Evolutionary conservation across 2,113 vertebrate genomes (phyloP).

Genomic region (human): GRCh38 chr2:126969501-126970000

Average conservation of each 20-base stretch:
- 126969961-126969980: background rate
- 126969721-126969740: background rate
- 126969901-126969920: background rate
- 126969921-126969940: background rate
- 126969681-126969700: background rate
- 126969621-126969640: background rate
- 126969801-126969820: background rate
- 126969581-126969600: background rate
- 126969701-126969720: background rate
- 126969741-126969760: background rate
- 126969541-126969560: background rate
- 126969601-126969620: background rate
- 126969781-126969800: background rate
- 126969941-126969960: background rate
- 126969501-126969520: background rate
- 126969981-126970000: background rate
- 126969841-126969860: background rate
- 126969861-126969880: background rate
- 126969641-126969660: background rate
- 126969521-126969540: background rate
- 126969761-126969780: background rate
- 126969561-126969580: background rate
- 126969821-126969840: background rate
- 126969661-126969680: background rate
- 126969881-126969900: background rate